phyloP scores from a whole-genome alignment of 2,888 invertebrate species.

The Caenorhabditis zanzibari region DNA sequence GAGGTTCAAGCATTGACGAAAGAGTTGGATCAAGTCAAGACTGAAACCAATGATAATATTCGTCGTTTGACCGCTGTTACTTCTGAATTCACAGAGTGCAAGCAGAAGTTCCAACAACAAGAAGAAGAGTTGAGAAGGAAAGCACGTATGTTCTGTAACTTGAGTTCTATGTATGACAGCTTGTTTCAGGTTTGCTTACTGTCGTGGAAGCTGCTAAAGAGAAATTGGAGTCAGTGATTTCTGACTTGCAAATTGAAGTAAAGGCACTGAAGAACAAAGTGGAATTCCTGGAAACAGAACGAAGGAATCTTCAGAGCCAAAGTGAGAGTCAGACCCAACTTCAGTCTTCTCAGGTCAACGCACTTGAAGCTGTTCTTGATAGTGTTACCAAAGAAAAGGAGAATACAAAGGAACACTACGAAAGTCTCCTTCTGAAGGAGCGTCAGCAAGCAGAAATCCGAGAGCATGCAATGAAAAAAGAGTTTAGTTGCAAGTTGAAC shows the following conservation, averaged over 20 bases:
- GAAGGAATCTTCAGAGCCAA: slow-evolving; percentile 82
- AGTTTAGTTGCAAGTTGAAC: slow-evolving; percentile 81
- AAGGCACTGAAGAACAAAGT: slow-evolving; percentile 82
- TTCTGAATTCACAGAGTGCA: slow-evolving; percentile 71
- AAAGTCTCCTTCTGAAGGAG: slow-evolving; percentile 79
- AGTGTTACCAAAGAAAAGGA: slow-evolving; percentile 83
- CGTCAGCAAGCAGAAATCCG: slow-evolving; percentile 80
- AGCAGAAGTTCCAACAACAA: slow-evolving; percentile 74
- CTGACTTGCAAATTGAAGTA: slow-evolving; percentile 82
- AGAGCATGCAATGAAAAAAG: slow-evolving; percentile 81
- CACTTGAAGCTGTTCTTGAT: slow-evolving; percentile 83
- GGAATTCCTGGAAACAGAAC: slow-evolving; percentile 82
- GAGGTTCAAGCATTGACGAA: slow-evolving; percentile 80
- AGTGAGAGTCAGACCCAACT: slow-evolving; percentile 82
- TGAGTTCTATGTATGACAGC: neutral
- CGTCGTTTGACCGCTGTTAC: slow-evolving; percentile 69
- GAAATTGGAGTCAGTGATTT: slow-evolving; percentile 78
- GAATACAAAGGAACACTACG: slow-evolving; percentile 81
- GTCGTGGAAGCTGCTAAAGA: slow-evolving; percentile 80
- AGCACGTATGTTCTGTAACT: slow-evolving; percentile 63
- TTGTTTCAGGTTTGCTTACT: slow-evolving; percentile 72
- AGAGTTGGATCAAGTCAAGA: slow-evolving; percentile 80
- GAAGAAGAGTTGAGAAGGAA: slow-evolving; percentile 78
- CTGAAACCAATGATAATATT: slow-evolving; percentile 79
- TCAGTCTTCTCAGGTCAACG: slow-evolving; percentile 82